Evolutionary conservation across 2,797 vertebrate species (phyloP), one percentile per base, ranked within the genome.

Genomic region (Gadopsis marmoratus): DNA sequence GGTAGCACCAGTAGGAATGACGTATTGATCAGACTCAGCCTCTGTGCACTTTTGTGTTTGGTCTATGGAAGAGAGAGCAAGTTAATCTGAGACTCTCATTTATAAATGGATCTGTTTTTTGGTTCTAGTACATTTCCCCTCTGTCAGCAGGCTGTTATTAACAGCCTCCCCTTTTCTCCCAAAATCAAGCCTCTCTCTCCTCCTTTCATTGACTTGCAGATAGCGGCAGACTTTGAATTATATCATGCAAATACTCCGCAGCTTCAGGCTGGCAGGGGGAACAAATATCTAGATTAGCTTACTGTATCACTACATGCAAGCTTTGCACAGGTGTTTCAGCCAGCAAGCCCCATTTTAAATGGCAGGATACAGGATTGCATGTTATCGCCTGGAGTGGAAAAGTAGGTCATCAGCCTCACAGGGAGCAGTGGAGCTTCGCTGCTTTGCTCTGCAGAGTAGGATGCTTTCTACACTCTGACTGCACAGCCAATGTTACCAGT

Each of bases 321-420:
- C 71, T 85, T n/a, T 41, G 66, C 71, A 16, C 77, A 80, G 74
- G 77, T 89, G 72, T 78, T 74, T 68, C 60, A 72, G 35, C 23
- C 51, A 67, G n/a, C 23, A 26, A 47, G 47, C 67, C 31, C 29
- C 48, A 89, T 91, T 88, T 84, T 86, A 75, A 79, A 87, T 83
- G 82, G 81, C 68, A 82, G 82, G 82, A 86, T 78, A 76, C 80
- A 51, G 67, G 71, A 73, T 74, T 78, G 75, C 81, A 80, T 79
- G 75, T 84, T 82, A 84, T 81, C 39, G 82, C 86, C 85, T 82
- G 31, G 79, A 92, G 86, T 87, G 67, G 77, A 79, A 93, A 92
- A 91, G 85, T 94, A 93, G 92, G 92, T 93, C 92, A 92, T 80
- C 80, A 79, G 87, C 84, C 77, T 90, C 76, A 74, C 67, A 83